Evolutionary conservation across 2,113 vertebrate genomes (phyloP), one percentile per base, ranked within the genome.

Genomic region (Chamaea fasciata): DNA sequence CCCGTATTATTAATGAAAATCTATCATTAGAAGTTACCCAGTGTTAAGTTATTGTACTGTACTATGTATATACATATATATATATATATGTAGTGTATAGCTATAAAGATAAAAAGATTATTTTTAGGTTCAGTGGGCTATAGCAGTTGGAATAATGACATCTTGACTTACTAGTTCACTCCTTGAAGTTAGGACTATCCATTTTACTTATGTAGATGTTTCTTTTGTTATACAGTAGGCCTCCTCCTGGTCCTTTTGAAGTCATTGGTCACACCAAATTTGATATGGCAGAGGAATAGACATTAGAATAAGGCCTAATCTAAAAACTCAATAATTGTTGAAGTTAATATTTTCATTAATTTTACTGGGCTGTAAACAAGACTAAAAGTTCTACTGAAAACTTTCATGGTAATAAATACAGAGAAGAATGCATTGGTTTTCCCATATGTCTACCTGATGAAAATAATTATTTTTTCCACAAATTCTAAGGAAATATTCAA

Each of bases 1-100:
- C 98, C 98, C 98, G 98, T 98, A 98, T 99, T 98, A 97, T 98
- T 98, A 98, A 98, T 98, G 98, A 97, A 98, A 98, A 98, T 97
- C 98, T 97, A 97, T 97, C 86, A 86, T 97, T 96, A 97, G 97
- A 98, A 97, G 98, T 98, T 97, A 97, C 97, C 97, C 95, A 96
- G 98, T 96, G 96, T 97, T 91, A 87, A 95, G 89, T 95, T 96
- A 95, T 93, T 97, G 97, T 96, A 95, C 28, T 87, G 44, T 90
- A 70, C 60, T 47, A 52, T 73, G 70, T 92, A 85, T 84, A 76
- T 92, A 50, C 33, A 47, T 79, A 95, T 63, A 92, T 64, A 95
- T 79, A 94, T 80, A 87, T 85, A 83, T 65, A 77, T 60, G 44
- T 55, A 82, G 9, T 85, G 55, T 94, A 83, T 87, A 92, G 31